These are phyloP conservation scores for Dryobota labecula DNA, from an alignment of 2,888 invertebrate species.

Conservation along the genomic window DNA sequence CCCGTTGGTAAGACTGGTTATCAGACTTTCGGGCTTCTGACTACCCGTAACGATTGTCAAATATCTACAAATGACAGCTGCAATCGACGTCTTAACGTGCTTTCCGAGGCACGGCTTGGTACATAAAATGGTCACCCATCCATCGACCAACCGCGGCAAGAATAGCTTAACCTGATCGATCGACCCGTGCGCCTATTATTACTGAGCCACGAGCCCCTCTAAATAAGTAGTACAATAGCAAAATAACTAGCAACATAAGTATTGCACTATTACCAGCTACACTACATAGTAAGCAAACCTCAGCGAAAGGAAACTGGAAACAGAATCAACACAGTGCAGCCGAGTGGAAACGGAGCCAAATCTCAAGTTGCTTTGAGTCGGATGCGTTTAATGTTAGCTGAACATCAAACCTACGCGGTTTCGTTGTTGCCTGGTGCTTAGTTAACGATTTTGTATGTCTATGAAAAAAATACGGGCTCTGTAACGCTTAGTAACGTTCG, in stretches of 20 bases:
- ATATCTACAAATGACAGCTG: neutral
- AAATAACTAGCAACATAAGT: neutral
- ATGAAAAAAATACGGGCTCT: neutral
- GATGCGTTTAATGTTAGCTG: conserved; percentile 54
- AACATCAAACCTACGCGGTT: conserved; percentile 33
- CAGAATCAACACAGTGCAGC: conserved; percentile 50
- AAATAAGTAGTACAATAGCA: neutral
- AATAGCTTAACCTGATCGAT: too few relatives aligned
- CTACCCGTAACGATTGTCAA: neutral
- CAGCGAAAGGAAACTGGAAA: conserved; percentile 23
- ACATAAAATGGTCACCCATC: too few relatives aligned
- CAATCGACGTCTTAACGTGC: neutral
- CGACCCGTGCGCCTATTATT: too few relatives aligned
- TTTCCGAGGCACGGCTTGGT: neutral
- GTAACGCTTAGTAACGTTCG: neutral
- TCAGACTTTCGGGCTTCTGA: neutral
- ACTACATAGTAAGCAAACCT: conserved; percentile 15
- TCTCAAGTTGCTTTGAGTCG: conserved; percentile 52
- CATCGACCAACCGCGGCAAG: too few relatives aligned
- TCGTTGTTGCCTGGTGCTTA: conserved; percentile 38
- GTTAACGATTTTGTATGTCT: conserved; percentile 11
- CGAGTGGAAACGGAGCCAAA: conserved; percentile 44
- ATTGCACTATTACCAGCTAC: neutral
- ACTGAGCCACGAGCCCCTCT: too few relatives aligned
- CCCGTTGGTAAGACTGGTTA: too few relatives aligned